Base-by-base conservation (phyloP, 1,140 invertebrate species). In the Drosophila tsacasi region DNA sequence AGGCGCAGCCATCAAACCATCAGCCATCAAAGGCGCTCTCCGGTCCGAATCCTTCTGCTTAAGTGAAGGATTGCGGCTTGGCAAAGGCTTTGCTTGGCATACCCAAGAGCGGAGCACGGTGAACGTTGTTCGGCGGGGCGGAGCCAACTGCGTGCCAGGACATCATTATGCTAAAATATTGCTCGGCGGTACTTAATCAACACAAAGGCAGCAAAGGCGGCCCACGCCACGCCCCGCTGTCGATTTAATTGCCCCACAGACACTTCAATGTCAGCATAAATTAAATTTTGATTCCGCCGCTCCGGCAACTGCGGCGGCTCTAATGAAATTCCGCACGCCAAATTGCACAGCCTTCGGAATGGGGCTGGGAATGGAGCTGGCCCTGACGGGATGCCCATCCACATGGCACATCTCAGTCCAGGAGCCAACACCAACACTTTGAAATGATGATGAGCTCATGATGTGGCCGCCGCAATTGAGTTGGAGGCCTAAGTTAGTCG, bases 181-280 rank as follows among this genome's bases (percentile, higher is more conserved):
- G 74, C 74, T 76, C 55, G 55, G 62, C 74, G 73, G 73, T 76
- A 76, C 74, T 76, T 76, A 76, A 76, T 76, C 74, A 76, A 76
- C 74, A 76, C 73, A 76, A 73, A 73, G 68, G 69, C 46, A 9
- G 30, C 27, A 12, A 39, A 32, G 62, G 61, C 62, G 35, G 61
- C 42, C 25, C 23, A n/a, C n/a, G 60, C 37, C 58, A 74, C 58
- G 76, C 69, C 78, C 76, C 62, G 44, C 66, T 76, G 76, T 80
- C 76, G 76, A 78, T 81, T 85, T 85, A 85, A 85, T 85, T 85
- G 82, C 78, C 78, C 78, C 74, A 55, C 78, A 85, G 82, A 85
- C 82, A 84, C 82, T 78, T 85, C 68, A 85, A 85, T 85, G 82
- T 85, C 82, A 81, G 82, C 82, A 85, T 85, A 85, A 85, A 85